Conservation (phyloP, 2,113 vertebrate genomes). For the Psilopsiagon aymara region DNA sequence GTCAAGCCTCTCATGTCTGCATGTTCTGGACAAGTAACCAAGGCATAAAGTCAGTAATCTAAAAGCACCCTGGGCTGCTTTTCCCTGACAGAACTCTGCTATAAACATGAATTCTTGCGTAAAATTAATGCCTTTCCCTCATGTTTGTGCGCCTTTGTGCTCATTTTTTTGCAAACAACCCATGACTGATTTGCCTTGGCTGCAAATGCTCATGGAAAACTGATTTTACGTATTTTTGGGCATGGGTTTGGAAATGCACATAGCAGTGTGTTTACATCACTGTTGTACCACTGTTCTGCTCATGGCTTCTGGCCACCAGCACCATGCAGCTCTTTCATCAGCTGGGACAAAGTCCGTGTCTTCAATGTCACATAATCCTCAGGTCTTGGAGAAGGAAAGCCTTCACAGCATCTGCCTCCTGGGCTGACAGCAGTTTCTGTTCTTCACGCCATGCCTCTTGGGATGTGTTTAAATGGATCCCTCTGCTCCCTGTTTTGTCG, state of each 20-base stretch:
- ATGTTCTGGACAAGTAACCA: not conserved
- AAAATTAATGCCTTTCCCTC: not conserved
- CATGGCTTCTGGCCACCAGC: not conserved
- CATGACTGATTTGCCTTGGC: not conserved
- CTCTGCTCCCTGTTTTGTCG: fast-evolving
- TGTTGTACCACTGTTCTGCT: fast-evolving
- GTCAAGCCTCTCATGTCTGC: fast-evolving
- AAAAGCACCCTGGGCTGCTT: not conserved
- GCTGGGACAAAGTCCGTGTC: fast-evolving
- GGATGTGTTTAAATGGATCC: fast-evolving
- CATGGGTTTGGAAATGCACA: fast-evolving
- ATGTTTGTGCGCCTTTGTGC: not conserved
- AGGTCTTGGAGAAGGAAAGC: not conserved
- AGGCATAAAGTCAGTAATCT: not conserved
- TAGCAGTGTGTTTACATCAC: fast-evolving
- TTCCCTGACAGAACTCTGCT: not conserved
- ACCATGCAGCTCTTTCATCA: fast-evolving
- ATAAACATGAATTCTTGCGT: not conserved
- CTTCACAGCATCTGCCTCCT: not conserved
- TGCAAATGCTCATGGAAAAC: not conserved
- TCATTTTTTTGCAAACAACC: not conserved
- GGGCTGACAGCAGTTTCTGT: not conserved
- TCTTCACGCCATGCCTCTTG: not conserved
- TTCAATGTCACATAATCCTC: fast-evolving
- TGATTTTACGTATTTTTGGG: not conserved